Conservation (phyloP, 2,888 invertebrate species). For the Drosophila gaucha region DNA sequence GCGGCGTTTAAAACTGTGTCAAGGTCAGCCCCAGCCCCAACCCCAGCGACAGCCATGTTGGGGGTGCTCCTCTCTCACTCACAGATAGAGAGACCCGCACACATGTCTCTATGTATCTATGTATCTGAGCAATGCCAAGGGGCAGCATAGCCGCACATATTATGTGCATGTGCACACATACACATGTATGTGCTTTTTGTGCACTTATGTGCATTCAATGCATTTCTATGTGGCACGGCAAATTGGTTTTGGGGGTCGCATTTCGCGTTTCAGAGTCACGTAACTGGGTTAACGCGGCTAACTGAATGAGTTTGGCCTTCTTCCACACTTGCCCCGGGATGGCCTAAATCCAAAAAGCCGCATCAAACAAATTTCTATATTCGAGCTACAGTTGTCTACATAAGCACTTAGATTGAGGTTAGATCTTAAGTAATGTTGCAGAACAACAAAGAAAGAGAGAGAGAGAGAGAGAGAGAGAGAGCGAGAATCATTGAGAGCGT, state of each 20-base stretch:
- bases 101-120: slow-evolving; percentile 17
- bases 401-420: background rate
- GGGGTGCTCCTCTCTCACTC: slow-evolving; percentile 32
- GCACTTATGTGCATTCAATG: slow-evolving; percentile 55
- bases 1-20: slow-evolving; percentile 54
- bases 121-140: slow-evolving; percentile 22
- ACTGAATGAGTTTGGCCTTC: slow-evolving; percentile 53
- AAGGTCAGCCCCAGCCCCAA: slow-evolving; percentile 49
- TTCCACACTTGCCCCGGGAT: slow-evolving; percentile 31
- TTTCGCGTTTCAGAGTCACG: slow-evolving; percentile 73
- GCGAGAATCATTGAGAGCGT: background rate
- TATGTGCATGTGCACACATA: background rate
- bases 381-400: background rate
- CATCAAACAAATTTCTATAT: slow-evolving; percentile 8
- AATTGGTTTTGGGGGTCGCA: slow-evolving; percentile 74
- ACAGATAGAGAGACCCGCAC: no score
- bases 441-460: background rate
- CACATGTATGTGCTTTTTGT: slow-evolving; percentile 19
- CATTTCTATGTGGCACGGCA: slow-evolving; percentile 50
- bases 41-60: slow-evolving; percentile 29
- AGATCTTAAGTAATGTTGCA: background rate
- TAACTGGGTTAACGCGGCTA: slow-evolving; percentile 67
- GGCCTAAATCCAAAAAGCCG: slow-evolving; percentile 37
- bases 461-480: background rate
- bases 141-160: slow-evolving; percentile 30